Evolutionary conservation across 2,888 invertebrate genomes (phyloP).

Genomic region (Diaperis boleti): DNA sequence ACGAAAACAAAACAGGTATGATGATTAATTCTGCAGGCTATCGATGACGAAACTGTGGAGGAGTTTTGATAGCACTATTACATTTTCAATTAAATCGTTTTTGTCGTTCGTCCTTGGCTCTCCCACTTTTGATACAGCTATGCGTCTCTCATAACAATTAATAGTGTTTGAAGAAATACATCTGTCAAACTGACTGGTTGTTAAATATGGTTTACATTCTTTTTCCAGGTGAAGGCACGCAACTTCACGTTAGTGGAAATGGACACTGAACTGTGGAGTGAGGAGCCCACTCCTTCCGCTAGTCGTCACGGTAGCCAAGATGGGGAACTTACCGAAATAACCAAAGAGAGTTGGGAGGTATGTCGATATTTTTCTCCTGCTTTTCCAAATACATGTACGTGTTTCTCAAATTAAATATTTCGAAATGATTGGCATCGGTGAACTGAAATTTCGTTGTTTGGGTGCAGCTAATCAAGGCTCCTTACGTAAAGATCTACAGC

Average conservation of each 20-base stretch:
- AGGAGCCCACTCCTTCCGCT: constrained; percentile 69
- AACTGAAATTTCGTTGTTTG: constrained; percentile 46
- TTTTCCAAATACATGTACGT: background rate
- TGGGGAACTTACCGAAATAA: constrained; percentile 83
- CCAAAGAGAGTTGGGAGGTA: constrained; percentile 95
- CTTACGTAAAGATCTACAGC: constrained; percentile 96
- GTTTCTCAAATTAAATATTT: background rate
- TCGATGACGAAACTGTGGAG: constrained; percentile 7
- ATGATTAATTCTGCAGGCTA: background rate
- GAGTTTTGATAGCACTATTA: no score
- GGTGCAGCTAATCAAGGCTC: constrained; percentile 93
- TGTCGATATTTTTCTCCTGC: constrained; percentile 63
- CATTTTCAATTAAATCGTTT: constrained; percentile 28
- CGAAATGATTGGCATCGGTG: constrained; percentile 25
- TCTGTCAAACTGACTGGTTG: background rate
- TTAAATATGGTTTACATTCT: background rate
- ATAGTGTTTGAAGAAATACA: constrained; percentile 5
- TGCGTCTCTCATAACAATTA: no score
- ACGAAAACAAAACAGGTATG: no score
- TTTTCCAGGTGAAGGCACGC: constrained; percentile 69
- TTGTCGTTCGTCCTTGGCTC: constrained; percentile 17
- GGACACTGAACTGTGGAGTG: constrained; percentile 88
- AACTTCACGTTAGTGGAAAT: constrained; percentile 90
- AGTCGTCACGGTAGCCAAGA: constrained; percentile 74
- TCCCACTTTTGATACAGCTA: constrained; percentile 34